These are phyloP conservation scores for Coleophora flavipennella DNA, from an alignment of 2,888 invertebrate species.

Conservation along the genomic window DNA sequence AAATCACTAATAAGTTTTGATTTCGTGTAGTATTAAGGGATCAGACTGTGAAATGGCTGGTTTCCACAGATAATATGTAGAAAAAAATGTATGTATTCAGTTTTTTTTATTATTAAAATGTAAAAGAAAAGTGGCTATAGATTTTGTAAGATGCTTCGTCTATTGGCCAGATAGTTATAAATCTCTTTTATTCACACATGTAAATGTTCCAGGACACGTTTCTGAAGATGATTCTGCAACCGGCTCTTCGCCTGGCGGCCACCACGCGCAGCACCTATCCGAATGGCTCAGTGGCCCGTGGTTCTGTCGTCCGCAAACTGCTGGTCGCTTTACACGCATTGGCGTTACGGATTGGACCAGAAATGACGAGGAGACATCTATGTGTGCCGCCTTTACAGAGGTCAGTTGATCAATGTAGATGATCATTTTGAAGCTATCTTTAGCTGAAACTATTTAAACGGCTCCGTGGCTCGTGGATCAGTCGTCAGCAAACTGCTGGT, in stretches of 20 bases:
- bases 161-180: no score
- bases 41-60: no score
- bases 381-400: constrained; percentile 74
- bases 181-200: no score
- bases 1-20: no score
- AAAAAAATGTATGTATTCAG: no score
- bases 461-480: constrained; percentile 80
- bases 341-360: constrained; percentile 82
- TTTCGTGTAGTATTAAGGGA: no score
- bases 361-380: constrained; percentile 82
- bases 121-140: no score
- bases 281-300: constrained; percentile 81
- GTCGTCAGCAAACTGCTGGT: constrained; percentile 87
- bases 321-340: constrained; percentile 86
- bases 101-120: no score
- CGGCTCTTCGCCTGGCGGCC: constrained; percentile 84
- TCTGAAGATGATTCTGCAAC: constrained; percentile 86
- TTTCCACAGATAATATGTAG: no score
- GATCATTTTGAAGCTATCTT: no score
- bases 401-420: no score
- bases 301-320: constrained; percentile 84
- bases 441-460: constrained; percentile 85
- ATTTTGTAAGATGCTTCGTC: no score
- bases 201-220: constrained; percentile 80
- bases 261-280: constrained; percentile 87